Evolutionary conservation across 1,140 invertebrate genomes (phyloP).

Genomic region (Hyles euphorbiae): DNA sequence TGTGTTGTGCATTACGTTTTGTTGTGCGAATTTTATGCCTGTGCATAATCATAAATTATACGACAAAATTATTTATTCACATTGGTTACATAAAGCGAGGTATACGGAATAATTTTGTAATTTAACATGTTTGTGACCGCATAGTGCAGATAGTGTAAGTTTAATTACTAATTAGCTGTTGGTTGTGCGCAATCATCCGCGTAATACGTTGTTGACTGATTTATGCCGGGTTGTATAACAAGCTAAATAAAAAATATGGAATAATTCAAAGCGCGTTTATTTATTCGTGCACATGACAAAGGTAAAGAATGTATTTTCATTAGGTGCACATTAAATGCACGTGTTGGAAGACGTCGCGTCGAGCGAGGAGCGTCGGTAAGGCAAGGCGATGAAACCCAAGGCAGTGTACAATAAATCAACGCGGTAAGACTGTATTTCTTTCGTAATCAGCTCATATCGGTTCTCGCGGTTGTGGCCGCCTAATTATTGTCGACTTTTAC

Average conservation of each 20-base stretch:
- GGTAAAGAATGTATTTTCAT: constrained; percentile 53
- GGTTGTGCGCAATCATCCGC: constrained; percentile 24
- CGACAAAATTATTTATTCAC: background rate
- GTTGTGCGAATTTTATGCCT: constrained; percentile 16
- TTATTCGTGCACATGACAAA: constrained; percentile 27
- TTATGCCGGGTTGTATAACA: too few species aligned
- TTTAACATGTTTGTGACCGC: constrained; percentile 18
- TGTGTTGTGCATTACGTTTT: constrained; percentile 21
- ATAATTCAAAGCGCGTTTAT: background rate
- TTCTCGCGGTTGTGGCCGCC: constrained; percentile 62
- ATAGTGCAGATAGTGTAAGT: constrained; percentile 15
- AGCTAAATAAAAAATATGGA: too few species aligned
- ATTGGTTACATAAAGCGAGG: too few species aligned
- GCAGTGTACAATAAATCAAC: constrained; percentile 64
- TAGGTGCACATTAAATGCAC: constrained; percentile 39
- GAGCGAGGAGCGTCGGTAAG: constrained; percentile 10
- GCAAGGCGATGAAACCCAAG: constrained; percentile 52
- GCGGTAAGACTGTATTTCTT: constrained; percentile 68
- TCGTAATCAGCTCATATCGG: constrained; percentile 73
- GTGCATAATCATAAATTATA: constrained; percentile 14
- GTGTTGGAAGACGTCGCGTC: constrained; percentile 11
- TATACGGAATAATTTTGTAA: background rate
- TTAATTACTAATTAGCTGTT: constrained; percentile 30
- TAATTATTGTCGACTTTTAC: constrained; percentile 74
- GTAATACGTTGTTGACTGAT: constrained; percentile 9